phyloP scores from a whole-genome alignment of 1,140 invertebrate genomes.

The Drosophila prosaltans region DNA sequence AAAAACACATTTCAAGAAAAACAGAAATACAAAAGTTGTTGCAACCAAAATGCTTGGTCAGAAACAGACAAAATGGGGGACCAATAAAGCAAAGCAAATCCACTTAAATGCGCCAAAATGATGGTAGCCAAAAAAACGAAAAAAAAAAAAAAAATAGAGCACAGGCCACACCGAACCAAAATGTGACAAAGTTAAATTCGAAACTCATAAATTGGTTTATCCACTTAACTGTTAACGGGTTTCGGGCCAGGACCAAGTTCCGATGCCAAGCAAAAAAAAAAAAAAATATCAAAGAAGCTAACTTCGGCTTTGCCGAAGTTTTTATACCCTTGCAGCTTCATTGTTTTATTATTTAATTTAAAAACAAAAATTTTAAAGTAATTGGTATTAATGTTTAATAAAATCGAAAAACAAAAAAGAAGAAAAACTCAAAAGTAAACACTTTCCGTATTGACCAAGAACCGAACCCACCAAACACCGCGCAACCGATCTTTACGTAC shows the following conservation, averaged over 20 bases:
- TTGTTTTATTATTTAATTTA: too few species aligned
- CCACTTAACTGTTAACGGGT: slow-evolving; percentile 83
- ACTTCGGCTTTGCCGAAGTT: too few species aligned
- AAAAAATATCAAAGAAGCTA: too few species aligned
- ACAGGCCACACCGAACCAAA: slow-evolving; percentile 36
- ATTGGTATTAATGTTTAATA: too few species aligned
- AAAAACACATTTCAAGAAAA: slow-evolving; percentile 34
- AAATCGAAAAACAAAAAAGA: neutral
- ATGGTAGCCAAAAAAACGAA: slow-evolving; percentile 38
- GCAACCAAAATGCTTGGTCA: slow-evolving; percentile 53
- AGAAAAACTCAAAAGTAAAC: too few species aligned
- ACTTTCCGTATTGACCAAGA: too few species aligned
- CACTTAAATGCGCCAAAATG: slow-evolving; percentile 77
- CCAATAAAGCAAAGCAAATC: slow-evolving; percentile 83
- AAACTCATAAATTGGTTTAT: slow-evolving; percentile 83
- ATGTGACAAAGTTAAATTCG: slow-evolving; percentile 82
- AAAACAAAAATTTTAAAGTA: too few species aligned
- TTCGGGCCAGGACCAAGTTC: slow-evolving; percentile 69
- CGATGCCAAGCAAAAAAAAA: slow-evolving; percentile 51
- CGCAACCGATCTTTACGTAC: too few species aligned
- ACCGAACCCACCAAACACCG: too few species aligned
- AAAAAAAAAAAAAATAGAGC: neutral
- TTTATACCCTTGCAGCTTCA: too few species aligned
- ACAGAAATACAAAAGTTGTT: slow-evolving; percentile 65
- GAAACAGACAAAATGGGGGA: slow-evolving; percentile 29